Conservation (phyloP, 1,140 invertebrate species). For the Penaeus chinensis region DNA sequence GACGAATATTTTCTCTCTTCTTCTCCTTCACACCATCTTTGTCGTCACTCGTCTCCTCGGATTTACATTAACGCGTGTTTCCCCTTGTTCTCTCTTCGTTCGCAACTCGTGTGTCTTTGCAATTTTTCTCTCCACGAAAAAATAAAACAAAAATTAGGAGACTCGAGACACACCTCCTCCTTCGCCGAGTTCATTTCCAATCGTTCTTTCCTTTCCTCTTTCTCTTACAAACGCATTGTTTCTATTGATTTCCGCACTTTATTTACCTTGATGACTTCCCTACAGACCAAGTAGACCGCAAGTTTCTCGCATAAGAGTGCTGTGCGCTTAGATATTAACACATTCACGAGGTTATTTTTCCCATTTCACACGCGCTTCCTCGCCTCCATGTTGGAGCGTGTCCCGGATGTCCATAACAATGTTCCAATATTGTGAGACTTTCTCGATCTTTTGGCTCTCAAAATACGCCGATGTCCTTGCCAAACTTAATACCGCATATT, state of each 20-base stretch:
- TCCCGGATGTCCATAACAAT: conserved; percentile 58
- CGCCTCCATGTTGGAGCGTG: conserved; percentile 48
- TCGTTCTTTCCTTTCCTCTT: too few species aligned
- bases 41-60: too few species aligned
- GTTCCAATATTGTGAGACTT: conserved; percentile 40
- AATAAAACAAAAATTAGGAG: too few species aligned
- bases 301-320: conserved; percentile 30
- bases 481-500: not conserved
- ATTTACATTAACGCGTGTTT: too few species aligned
- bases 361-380: conserved; percentile 52
- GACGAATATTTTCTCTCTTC: too few species aligned
- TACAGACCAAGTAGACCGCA: conserved; percentile 8
- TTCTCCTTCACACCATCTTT: too few species aligned
- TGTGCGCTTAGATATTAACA: conserved; percentile 13
- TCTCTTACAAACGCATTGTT: too few species aligned
- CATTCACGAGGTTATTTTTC: not conserved
- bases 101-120: too few species aligned
- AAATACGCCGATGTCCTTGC: not conserved
- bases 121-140: too few species aligned
- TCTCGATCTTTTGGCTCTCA: not conserved
- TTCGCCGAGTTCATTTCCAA: too few species aligned
- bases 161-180: too few species aligned
- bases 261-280: conserved; percentile 27
- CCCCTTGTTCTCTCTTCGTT: too few species aligned
- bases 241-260: not conserved